Base-by-base conservation (phyloP, 2,797 vertebrate genomes). In the Molossus molossus region DNA sequence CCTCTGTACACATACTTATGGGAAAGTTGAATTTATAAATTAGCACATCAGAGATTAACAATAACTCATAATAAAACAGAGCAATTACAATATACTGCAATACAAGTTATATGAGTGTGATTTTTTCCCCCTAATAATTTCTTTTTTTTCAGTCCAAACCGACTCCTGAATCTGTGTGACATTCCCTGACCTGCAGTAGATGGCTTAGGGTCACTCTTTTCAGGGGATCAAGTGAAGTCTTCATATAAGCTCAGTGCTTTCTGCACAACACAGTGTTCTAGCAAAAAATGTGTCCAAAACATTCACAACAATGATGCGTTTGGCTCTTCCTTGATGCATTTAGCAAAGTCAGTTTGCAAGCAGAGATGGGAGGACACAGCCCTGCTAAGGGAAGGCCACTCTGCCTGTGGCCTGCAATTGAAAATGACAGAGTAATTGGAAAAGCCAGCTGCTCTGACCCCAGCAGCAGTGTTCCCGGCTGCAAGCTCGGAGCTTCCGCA, bases 391-490 rank as follows among this genome's bases (percentile, higher is more conserved):
- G 10, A 33, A 90, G 65, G 64, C 53, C 76, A 6, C 76, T 25
- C 53, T 50, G 76, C 53, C 65, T 27, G 65, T 33, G 73, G 88
- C 40, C 55, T 20, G 55, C 20, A 9, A 21, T 37, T 0, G 1
- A 70, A 33, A 18, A 1, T 18, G 40, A 50, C 77, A 4, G 9
- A 50, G 21, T 5, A 15, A 18, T 18, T 27, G 23, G 65, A 60
- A 70, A 82, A 72, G 65, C 88, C 76, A 62, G 65, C 29, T 27
- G 55, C 55, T 50, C 10, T 0, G 15, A 2, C 6, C 40, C 9
- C 77, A 27, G 9, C 7, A 50, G 53, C 9, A 17, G 13, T 1
- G 0, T 0, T 17, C 29, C 60, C 58, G 5, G 0, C 20, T 2
- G 8, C 72, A 27, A 50, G 37, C 37, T 58, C 27, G 48, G 88